Base-by-base conservation (phyloP, 2,797 vertebrate species). In the Myotis myotis region DNA sequence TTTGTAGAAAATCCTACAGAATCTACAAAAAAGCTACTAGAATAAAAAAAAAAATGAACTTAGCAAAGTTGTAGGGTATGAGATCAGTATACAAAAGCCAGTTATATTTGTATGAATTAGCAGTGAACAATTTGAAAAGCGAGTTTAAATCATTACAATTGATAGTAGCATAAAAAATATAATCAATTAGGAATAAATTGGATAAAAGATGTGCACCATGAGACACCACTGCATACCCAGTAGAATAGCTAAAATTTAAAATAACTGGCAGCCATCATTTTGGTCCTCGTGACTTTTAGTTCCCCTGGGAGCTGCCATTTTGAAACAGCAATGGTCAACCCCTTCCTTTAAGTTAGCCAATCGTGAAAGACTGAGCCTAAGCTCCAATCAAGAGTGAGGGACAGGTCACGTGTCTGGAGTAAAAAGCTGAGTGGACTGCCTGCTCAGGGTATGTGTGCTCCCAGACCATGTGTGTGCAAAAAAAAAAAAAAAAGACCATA, bases 91-190 rank as follows among this genome's bases (percentile, higher is more conserved):
- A 64, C 25, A 80, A 49, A 36, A 90, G 47, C 25, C 30, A 47
- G 53, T 78, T 87, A 9, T 53, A 74, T 91, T 95, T 82, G n/a
- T 79, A 8, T 79, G 16, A 55, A 38, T 22, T 55, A 44, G 23
- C 28, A 71, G 53, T 78, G 78, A 89, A 92, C 55, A 92, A 66
- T 79, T 85, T 57, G 53, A 85, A 92, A 38, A 85, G 30, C 71
- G 83, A 38, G 62, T 76, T 83, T 44, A 88, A 88, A 84, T 71
- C 8, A 88, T 8, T 92, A 64, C 22, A 36, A 30, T 51, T 91
- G 68, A 78, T 8, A 55, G 38, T 84, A 66, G 2, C 19, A 68
- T 81, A 12, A 83, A 72, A 87, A 83, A 30, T 68, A 88, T 62
- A 76, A 91, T 36, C 49, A 38, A 36, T n/a, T 88, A 44, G 36